phyloP scores from a whole-genome alignment of 2,113 vertebrate species.

The Chelonoidis abingdonii region DNA sequence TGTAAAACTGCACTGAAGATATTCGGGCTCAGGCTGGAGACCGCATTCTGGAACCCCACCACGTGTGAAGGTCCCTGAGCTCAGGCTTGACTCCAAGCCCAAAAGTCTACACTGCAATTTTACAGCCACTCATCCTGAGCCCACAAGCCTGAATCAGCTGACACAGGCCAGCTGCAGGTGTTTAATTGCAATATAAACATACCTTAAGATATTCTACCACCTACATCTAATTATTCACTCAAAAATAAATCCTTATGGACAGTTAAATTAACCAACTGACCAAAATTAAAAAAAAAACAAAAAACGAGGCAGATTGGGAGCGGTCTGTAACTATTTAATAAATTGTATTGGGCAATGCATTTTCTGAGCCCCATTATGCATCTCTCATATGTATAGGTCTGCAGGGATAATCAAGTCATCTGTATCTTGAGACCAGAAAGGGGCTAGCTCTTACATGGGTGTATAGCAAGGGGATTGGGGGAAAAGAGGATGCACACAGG shows the following conservation, averaged over 20 bases:
- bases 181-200: too few species aligned
- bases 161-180: too few species aligned
- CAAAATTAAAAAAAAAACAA: background rate
- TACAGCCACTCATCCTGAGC: too few species aligned
- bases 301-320: slow-evolving; percentile 13
- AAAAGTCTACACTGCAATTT: too few species aligned
- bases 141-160: too few species aligned
- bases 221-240: background rate
- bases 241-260: slow-evolving; percentile 26
- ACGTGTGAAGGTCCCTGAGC: too few species aligned
- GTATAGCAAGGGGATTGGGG: background rate
- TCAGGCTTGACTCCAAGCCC: too few species aligned
- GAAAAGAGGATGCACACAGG: background rate
- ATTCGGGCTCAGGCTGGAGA: background rate
- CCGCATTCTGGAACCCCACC: too few species aligned
- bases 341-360: background rate
- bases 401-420: background rate
- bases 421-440: background rate
- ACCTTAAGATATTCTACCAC: too few species aligned
- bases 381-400: background rate
- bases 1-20: background rate
- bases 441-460: background rate
- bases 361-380: background rate
- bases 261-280: background rate
- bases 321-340: background rate